These are phyloP conservation scores for Pteronotus mesoamericanus DNA, from an alignment of 2,797 vertebrate genomes.

Conservation along the genomic window DNA sequence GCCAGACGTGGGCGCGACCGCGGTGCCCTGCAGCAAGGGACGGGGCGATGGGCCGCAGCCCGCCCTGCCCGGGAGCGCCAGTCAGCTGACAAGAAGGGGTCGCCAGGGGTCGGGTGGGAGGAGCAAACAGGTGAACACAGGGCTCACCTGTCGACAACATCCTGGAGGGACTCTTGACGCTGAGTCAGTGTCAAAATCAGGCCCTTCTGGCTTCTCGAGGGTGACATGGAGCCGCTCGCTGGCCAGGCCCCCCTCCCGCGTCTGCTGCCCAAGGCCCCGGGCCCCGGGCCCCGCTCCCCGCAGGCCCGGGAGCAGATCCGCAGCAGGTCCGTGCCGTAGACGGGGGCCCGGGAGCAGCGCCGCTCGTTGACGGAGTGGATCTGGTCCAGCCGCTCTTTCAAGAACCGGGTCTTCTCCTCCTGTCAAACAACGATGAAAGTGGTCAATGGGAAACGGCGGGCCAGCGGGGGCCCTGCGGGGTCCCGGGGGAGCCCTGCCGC, in stretches of 20 bases:
- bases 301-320: constrained; percentile 82
- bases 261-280: constrained; percentile 57
- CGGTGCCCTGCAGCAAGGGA: too few species aligned
- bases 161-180: constrained; percentile 80
- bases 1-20: neutral
- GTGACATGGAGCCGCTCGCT: constrained; percentile 80
- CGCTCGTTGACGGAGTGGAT: constrained; percentile 90
- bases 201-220: constrained; percentile 76
- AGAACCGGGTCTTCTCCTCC: constrained; percentile 89
- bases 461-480: rapidly evolving
- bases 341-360: constrained; percentile 87
- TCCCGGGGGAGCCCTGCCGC: too few species aligned
- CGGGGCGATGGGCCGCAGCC: rapidly evolving
- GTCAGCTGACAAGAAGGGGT: neutral
- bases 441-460: neutral
- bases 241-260: constrained; percentile 87
- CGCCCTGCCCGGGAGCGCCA: neutral
- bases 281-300: constrained; percentile 46
- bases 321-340: constrained; percentile 92
- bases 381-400: constrained; percentile 90
- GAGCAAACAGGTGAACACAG: rapidly evolving
- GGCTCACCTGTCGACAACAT: constrained; percentile 86
- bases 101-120: neutral
- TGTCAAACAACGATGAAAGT: constrained; percentile 55
- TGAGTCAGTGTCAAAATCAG: constrained; percentile 81